phyloP scores from a whole-genome alignment of 2,888 invertebrate species.

The Glaucopsyche alexis region DNA sequence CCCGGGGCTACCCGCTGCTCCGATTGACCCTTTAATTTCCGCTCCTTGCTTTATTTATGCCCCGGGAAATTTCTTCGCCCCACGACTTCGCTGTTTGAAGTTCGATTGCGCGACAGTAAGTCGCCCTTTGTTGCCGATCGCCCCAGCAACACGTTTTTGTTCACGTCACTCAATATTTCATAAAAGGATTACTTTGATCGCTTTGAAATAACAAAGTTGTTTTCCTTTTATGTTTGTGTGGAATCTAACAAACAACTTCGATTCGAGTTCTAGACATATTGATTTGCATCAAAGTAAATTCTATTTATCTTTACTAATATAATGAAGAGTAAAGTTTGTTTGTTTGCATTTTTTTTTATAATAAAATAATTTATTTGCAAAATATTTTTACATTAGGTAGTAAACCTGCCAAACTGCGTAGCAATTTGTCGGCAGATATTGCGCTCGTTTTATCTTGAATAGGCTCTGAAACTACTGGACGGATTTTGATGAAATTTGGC shows the following conservation, averaged over 20 bases:
- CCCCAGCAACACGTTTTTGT: constrained; percentile 25
- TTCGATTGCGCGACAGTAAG: constrained; percentile 40
- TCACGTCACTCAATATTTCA: constrained; percentile 27
- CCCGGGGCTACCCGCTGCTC: constrained; percentile 42
- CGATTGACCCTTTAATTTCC: constrained; percentile 53
- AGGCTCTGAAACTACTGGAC: no score
- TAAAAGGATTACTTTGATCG: constrained; percentile 29
- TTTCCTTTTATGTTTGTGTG: constrained; percentile 1
- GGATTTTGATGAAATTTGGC: no score
- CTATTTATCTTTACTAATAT: no score
- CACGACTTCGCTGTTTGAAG: constrained; percentile 34
- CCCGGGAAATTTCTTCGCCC: constrained; percentile 47
- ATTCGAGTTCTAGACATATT: not conserved
- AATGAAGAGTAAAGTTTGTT: no score
- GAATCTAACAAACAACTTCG: not conserved
- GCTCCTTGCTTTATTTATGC: constrained; percentile 55
- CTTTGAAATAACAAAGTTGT: constrained; percentile 19
- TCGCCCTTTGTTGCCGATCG: constrained; percentile 37
- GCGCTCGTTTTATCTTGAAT: no score
- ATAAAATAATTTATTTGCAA: no score
- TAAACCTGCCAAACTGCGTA: no score
- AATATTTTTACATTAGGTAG: no score
- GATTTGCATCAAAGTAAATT: not conserved
- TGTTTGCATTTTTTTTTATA: no score
- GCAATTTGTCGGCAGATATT: no score